Evolutionary conservation across 2,797 vertebrate species (phyloP).

Genomic region (Pteropus rufus): DNA sequence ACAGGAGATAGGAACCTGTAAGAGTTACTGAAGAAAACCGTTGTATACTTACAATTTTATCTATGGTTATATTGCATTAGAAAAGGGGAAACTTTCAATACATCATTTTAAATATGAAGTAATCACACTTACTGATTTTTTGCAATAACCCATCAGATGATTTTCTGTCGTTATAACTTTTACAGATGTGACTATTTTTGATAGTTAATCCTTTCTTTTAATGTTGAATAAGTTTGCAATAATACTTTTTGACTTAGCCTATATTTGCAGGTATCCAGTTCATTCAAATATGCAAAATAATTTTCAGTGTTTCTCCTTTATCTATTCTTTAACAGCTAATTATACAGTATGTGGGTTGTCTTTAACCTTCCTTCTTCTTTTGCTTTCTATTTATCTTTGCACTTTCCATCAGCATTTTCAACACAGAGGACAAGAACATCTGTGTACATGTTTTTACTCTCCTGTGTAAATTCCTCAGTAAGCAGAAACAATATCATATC

Average conservation of each 20-base stretch:
- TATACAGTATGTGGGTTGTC: not conserved
- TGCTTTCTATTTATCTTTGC: not conserved
- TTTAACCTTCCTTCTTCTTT: not conserved
- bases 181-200: not conserved
- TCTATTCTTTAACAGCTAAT: not conserved
- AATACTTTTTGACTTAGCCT: not conserved
- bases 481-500: not conserved
- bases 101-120: not conserved
- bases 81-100: conserved; percentile 6
- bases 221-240: not conserved
- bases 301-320: not conserved
- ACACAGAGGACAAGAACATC: not conserved
- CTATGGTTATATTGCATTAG: not conserved
- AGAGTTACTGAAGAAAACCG: not conserved
- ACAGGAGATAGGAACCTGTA: not conserved
- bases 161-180: conserved; percentile 3
- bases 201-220: not conserved
- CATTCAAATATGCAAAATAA: not conserved
- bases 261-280: not conserved
- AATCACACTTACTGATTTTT: conserved; percentile 17
- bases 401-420: not conserved
- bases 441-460: not conserved
- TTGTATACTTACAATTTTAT: conserved; percentile 1
- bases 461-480: not conserved
- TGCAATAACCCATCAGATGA: not conserved